Conservation (phyloP, 1,140 invertebrate species). For the Idris sp. region DNA sequence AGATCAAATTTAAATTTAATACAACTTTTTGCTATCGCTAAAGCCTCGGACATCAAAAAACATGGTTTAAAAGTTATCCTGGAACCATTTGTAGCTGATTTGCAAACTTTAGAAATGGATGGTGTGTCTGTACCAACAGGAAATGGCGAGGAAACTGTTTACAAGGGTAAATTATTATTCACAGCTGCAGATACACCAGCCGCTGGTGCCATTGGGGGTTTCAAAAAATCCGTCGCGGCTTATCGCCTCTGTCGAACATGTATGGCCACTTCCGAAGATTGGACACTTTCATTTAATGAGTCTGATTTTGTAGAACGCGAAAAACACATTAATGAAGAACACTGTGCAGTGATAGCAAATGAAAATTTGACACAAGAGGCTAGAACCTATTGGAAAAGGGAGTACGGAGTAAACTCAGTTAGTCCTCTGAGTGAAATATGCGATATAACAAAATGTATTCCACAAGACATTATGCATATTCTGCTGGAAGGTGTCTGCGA, state of each 20-base stretch:
- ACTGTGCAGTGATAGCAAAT: too few species aligned
- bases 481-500: slow-evolving; percentile 40
- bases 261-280: background rate
- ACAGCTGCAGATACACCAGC: slow-evolving; percentile 35
- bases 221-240: slow-evolving; percentile 31
- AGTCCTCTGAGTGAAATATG: slow-evolving; percentile 14
- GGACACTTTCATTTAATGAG: background rate
- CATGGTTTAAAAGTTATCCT: slow-evolving; percentile 4
- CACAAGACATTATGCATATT: slow-evolving; percentile 43
- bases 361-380: too few species aligned
- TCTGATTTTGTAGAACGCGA: too few species aligned
- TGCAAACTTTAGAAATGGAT: slow-evolving; percentile 6
- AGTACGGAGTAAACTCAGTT: slow-evolving; percentile 35
- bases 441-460: slow-evolving; percentile 42
- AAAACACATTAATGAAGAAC: too few species aligned
- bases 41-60: slow-evolving; percentile 9
- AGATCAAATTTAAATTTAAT: slow-evolving; percentile 8
- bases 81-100: slow-evolving; percentile 3
- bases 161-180: slow-evolving; percentile 11
- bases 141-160: slow-evolving; percentile 7
- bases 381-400: slow-evolving; percentile 26
- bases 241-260: slow-evolving; percentile 14
- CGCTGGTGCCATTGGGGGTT: slow-evolving; percentile 30
- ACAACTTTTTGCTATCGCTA: slow-evolving; percentile 14
- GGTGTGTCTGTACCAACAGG: background rate